Conservation (phyloP, 2,888 invertebrate genomes). For the Eupithecia dodoneata region DNA sequence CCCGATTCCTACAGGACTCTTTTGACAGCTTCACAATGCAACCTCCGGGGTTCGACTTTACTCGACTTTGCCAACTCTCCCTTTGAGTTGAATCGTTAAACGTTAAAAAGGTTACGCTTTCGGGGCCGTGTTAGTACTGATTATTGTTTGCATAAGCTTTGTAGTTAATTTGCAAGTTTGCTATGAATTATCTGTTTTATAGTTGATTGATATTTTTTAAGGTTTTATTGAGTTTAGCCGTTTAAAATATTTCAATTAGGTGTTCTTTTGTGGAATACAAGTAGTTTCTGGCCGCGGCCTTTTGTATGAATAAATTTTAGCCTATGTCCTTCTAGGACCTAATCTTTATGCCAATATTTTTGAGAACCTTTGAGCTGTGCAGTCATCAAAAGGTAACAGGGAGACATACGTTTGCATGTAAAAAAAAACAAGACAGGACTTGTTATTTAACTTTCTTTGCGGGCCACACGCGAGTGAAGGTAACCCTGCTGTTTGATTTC, state of each 20-base stretch:
- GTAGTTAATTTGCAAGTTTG: conserved; percentile 11
- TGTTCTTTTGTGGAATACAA: neutral
- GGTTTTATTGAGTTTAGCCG: neutral
- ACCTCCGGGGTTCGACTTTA: conserved; percentile 18
- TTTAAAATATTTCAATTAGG: neutral
- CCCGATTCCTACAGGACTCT: conserved; percentile 24
- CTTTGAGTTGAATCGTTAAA: conserved; percentile 34
- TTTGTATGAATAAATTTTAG: neutral
- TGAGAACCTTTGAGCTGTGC: neutral
- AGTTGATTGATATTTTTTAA: neutral
- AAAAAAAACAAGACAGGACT: neutral
- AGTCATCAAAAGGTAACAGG: neutral
- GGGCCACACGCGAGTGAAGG: neutral
- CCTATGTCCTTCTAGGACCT: neutral
- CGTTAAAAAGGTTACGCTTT: conserved; percentile 24
- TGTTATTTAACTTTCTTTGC: neutral
- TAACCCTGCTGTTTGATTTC: neutral
- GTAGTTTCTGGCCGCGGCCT: neutral
- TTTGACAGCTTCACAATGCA: conserved; percentile 34
- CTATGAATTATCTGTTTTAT: conserved; percentile 5
- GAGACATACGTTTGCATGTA: neutral
- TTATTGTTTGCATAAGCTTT: conserved; percentile 25
- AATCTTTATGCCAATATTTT: neutral
- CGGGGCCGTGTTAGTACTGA: conserved; percentile 14
- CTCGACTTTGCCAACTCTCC: conserved; percentile 9